Percentiles rank a stretch among this genome's conserved stretches.
These are phyloP conservation scores for Drosophila nigricruria DNA, from an alignment of 2,888 invertebrate species.

Conservation along the genomic window DNA sequence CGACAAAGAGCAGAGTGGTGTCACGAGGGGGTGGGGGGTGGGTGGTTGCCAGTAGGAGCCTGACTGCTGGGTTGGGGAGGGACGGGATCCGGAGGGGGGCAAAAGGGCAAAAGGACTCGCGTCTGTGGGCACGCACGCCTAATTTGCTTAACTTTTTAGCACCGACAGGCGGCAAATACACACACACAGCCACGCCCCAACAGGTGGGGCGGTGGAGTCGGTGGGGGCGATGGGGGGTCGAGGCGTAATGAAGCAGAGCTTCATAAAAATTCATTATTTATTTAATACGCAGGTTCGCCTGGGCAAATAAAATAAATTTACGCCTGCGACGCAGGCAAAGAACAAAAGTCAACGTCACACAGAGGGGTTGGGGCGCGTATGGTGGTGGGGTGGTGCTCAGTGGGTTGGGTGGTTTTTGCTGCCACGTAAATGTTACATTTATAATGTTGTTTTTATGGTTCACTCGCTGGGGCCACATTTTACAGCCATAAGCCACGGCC, in stretches of 20 bases:
- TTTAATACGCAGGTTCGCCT: conserved; percentile 69
- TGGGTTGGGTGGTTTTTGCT: conserved; percentile 6
- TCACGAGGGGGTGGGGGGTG: no score
- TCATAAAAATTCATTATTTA: conserved; percentile 80
- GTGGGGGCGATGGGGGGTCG: neutral
- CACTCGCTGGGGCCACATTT: conserved; percentile 63
- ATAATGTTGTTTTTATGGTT: conserved; percentile 77
- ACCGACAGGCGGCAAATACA: conserved; percentile 50
- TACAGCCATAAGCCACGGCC: conserved; percentile 39
- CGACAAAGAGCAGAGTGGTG: neutral
- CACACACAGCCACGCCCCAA: conserved; percentile 6
- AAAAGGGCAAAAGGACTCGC: conserved; percentile 50
- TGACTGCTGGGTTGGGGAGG: conserved; percentile 13
- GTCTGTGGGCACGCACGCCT: conserved; percentile 70
- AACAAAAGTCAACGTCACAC: conserved; percentile 55
- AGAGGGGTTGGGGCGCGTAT: neutral
- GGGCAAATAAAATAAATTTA: conserved; percentile 77
- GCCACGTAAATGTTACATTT: conserved; percentile 76
- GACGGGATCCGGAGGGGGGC: neutral
- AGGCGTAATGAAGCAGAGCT: conserved; percentile 75
- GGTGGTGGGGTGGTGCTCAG: neutral
- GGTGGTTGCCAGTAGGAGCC: neutral
- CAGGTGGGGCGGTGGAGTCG: neutral
- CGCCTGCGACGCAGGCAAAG: conserved; percentile 65
- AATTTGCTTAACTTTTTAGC: conserved; percentile 80